These are phyloP conservation scores for Caenorhabditis afra DNA, from an alignment of 2,888 invertebrate genomes.

Conservation along the genomic window DNA sequence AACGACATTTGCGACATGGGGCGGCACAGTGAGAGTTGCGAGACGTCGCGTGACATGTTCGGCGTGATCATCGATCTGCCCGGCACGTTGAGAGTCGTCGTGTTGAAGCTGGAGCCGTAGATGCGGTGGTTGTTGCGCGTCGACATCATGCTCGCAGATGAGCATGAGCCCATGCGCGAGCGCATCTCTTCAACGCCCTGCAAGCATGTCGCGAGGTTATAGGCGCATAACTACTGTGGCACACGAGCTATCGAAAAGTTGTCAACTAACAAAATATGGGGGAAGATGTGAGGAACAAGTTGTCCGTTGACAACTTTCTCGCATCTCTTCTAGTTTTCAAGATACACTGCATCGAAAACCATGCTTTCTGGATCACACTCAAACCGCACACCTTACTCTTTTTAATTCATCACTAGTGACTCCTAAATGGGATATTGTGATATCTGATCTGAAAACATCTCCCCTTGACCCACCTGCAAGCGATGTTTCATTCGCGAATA, in stretches of 20 bases:
- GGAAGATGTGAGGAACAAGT: no score
- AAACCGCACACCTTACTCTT: slow-evolving; percentile 10
- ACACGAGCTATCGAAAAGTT: no score
- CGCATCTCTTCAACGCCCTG: slow-evolving; percentile 72
- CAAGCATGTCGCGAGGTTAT: slow-evolving; percentile 16
- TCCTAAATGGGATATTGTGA: slow-evolving; percentile 37
- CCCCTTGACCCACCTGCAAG: slow-evolving; percentile 62
- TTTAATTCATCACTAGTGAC: slow-evolving; percentile 42
- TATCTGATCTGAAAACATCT: background rate
- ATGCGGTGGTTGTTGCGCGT: slow-evolving; percentile 70
- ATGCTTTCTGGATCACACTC: background rate
- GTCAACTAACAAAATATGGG: no score
- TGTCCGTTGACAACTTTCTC: no score
- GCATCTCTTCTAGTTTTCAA: no score
- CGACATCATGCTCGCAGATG: slow-evolving; percentile 71
- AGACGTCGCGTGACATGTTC: slow-evolving; percentile 73
- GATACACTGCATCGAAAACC: background rate
- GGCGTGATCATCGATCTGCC: slow-evolving; percentile 73
- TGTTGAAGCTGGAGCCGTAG: slow-evolving; percentile 70
- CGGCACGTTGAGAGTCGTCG: slow-evolving; percentile 65
- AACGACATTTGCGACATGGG: slow-evolving; percentile 63
- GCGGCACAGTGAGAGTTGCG: slow-evolving; percentile 68
- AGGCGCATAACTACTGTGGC: no score
- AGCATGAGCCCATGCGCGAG: slow-evolving; percentile 70
- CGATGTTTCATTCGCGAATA: slow-evolving; percentile 72